Base-by-base conservation (phyloP, 2,797 vertebrate species). In the Gymnopithys bicolor region DNA sequence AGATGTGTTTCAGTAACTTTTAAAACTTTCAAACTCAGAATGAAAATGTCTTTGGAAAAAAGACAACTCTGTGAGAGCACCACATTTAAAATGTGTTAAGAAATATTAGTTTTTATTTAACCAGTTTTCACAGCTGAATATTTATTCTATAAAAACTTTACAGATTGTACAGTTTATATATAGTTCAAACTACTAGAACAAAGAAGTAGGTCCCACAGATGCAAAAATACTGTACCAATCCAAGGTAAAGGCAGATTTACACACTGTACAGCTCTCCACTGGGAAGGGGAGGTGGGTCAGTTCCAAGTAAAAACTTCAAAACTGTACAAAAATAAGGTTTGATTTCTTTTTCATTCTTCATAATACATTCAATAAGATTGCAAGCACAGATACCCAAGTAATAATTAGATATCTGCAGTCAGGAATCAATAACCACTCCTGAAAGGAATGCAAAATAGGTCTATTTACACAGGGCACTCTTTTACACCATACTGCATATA, bases 21-120 rank as follows among this genome's bases (percentile, higher is more conserved):
- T 74, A 51, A 51, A 46, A 32, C 67, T 59, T 76, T 21, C 64
- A 82, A 82, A 90, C 69, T 17, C 39, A 60, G 39, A 64, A 32
- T 19, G 35, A 37, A 87, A 77, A 69, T 41, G 33, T 70, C 83
- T 93, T 68, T 17, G 46, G 46, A 45, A 91, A 91, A 84, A 73
- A 91, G 87, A 88, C 71, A 95, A 93, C 89, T 87, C 30, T n/a
- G 27, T 6, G 49, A 77, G 93, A 91, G 90, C 90, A 75, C 45
- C 77, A 92, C 80, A 62, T 92, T 96, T 97, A 94, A 95, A 96
- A 96, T 97, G 97, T 98, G 98, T 98, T 98, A 98, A 98, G 98
- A 98, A 98, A 98, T 98, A 98, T 98, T 98, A 98, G 98, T 98
- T 98, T 98, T 98, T 98, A 98, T 98, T 98, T 98, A 98, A 98